phyloP scores from a whole-genome alignment of 2,888 invertebrate species.

The Rhagonycha fulva region DNA sequence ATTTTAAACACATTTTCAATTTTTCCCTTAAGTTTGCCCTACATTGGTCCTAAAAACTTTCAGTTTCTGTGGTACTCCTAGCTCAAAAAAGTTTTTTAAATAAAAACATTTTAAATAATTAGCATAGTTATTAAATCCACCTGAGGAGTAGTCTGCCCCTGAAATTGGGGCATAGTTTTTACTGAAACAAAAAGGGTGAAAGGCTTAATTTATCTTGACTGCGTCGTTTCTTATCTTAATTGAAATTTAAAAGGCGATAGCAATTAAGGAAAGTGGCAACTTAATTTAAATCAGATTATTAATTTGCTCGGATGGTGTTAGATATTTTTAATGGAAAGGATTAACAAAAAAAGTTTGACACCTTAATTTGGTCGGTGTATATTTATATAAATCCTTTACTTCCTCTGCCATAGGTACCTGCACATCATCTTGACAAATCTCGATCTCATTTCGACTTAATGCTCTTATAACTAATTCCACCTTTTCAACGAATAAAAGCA shows the following conservation, averaged over 20 bases:
- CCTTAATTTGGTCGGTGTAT: slow-evolving; percentile 39
- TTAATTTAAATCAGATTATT: neutral
- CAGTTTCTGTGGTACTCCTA: no score
- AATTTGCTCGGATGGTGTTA: neutral
- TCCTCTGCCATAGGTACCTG: slow-evolving; percentile 37
- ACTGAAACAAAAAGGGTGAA: neutral
- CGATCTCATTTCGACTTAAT: slow-evolving; percentile 28
- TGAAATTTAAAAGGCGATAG: neutral
- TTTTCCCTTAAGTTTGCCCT: no score
- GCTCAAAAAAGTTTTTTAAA: no score
- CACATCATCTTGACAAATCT: slow-evolving; percentile 44
- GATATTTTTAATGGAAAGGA: neutral
- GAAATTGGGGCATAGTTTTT: neutral
- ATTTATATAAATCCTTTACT: slow-evolving; percentile 32
- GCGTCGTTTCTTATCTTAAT: neutral
- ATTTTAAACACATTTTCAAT: no score
- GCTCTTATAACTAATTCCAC: slow-evolving; percentile 43
- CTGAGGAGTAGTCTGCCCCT: neutral
- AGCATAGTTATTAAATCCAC: no score
- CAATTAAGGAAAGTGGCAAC: neutral
- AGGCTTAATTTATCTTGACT: neutral
- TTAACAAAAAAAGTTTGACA: slow-evolving; percentile 33
- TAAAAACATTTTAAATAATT: no score
- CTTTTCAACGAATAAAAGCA: slow-evolving; percentile 44
- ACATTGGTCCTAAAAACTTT: no score